A percentile compares a stretch with the other conserved stretches of the same genome.
These are phyloP conservation scores for Barnardius zonarius DNA, from an alignment of 2,113 vertebrate species.

Conservation along the genomic window DNA sequence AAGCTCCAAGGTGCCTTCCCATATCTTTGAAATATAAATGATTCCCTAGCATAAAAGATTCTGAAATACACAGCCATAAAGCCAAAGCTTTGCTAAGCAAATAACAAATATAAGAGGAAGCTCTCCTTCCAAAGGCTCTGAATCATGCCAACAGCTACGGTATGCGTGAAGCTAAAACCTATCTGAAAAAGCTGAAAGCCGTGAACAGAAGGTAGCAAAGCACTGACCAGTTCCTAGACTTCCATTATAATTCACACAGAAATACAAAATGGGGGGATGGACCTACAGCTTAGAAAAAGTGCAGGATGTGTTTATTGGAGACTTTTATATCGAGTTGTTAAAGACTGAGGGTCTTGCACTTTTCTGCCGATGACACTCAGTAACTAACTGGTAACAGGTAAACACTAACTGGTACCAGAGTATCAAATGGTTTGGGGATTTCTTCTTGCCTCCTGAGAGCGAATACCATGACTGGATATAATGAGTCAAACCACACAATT, in stretches of 20 bases:
- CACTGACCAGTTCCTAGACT: neutral
- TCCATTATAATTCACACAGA: neutral
- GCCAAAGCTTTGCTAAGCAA: slow-evolving; percentile 64
- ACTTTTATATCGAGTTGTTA: neutral
- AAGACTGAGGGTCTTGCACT: neutral
- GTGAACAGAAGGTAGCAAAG: neutral
- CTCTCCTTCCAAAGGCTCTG: slow-evolving; percentile 41
- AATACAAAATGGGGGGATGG: neutral
- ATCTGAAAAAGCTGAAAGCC: slow-evolving; percentile 23
- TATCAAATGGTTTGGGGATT: neutral
- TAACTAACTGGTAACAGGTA: neutral
- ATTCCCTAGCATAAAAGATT: slow-evolving; percentile 56
- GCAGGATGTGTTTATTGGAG: neutral
- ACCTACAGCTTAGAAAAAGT: neutral
- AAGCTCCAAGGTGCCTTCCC: slow-evolving; percentile 40
- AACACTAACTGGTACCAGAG: neutral
- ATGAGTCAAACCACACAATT: neutral
- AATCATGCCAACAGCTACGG: slow-evolving; percentile 44
- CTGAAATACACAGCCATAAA: slow-evolving; percentile 66
- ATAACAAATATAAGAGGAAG: slow-evolving; percentile 63
- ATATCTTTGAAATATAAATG: slow-evolving; percentile 41
- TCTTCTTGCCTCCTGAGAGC: neutral
- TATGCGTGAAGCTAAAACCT: slow-evolving; percentile 14
- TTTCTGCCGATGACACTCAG: neutral
- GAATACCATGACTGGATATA: neutral